Evolutionary conservation across 1,140 invertebrate species (phyloP).

Genomic region (Drosophila nasuta): DNA sequence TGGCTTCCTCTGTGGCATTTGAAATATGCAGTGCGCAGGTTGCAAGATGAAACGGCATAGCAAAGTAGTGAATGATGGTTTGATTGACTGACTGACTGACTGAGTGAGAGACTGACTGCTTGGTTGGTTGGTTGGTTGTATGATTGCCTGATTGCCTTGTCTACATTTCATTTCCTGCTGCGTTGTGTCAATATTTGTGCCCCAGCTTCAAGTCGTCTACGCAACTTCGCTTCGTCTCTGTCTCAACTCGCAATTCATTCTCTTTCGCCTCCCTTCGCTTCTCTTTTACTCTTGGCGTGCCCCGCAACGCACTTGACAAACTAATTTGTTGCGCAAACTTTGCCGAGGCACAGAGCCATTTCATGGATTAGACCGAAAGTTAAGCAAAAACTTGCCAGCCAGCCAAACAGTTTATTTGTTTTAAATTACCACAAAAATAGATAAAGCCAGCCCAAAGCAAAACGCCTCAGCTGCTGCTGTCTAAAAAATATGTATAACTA

Average conservation of each 20-base stretch:
- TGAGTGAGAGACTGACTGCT: constrained; percentile 10
- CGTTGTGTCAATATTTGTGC: constrained; percentile 46
- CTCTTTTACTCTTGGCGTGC: background rate
- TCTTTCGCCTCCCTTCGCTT: constrained; percentile 8
- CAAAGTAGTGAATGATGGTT: constrained; percentile 35
- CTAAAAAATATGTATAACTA: constrained; percentile 42
- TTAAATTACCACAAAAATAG: constrained; percentile 84
- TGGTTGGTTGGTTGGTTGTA: background rate
- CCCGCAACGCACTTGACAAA: constrained; percentile 76
- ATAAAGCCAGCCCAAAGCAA: constrained; percentile 50
- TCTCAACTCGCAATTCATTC: background rate
- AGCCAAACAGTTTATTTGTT: constrained; percentile 66
- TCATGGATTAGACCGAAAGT: constrained; percentile 45
- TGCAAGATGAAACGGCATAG: constrained; percentile 69
- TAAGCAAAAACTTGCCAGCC: constrained; percentile 42
- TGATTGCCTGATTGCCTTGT: constrained; percentile 29
- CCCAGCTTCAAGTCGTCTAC: constrained; percentile 41
- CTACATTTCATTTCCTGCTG: constrained; percentile 76
- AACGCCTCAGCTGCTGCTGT: constrained; percentile 10
- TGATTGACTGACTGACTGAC: constrained; percentile 9
- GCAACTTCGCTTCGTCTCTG: constrained; percentile 1
- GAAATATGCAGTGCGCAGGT: constrained; percentile 58
- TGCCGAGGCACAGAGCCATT: constrained; percentile 30
- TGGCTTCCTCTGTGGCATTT: constrained; percentile 33
- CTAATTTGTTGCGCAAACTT: constrained; percentile 79